phyloP scores from a whole-genome alignment of 2,797 vertebrate genomes.

The Typhlichthys subterraneus region DNA sequence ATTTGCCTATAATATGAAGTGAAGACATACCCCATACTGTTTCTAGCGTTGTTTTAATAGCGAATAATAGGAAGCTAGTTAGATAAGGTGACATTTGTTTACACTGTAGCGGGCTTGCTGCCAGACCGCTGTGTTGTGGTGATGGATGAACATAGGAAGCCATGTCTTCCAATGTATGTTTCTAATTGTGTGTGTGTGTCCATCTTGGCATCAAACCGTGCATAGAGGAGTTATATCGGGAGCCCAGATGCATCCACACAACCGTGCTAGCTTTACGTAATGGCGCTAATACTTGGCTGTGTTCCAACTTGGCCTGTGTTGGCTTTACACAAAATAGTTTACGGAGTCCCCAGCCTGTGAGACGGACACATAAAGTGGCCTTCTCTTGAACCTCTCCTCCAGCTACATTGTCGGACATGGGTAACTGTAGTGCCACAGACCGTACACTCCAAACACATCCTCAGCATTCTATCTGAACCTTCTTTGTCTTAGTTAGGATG shows the following conservation, averaged over 20 bases:
- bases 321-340: conserved; percentile 56
- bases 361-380: conserved; percentile 52
- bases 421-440: conserved; percentile 26
- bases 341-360: conserved; percentile 37
- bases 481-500: conserved; percentile 51
- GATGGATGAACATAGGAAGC: conserved; percentile 49
- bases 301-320: conserved; percentile 47
- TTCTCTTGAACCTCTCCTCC: conserved; percentile 39
- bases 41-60: conserved; percentile 39
- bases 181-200: conserved; percentile 37
- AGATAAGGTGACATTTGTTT: conserved; percentile 42
- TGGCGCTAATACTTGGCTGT: conserved; percentile 40
- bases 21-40: conserved; percentile 40
- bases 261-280: conserved; percentile 34
- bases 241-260: conserved; percentile 34
- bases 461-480: conserved; percentile 25
- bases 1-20: conserved; percentile 58
- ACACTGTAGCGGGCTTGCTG: conserved; percentile 54
- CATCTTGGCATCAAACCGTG: conserved; percentile 36
- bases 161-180: conserved; percentile 36
- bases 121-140: conserved; percentile 22
- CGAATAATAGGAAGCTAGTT: conserved; percentile 14
- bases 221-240: conserved; percentile 30
- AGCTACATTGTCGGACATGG: conserved; percentile 33
- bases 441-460: conserved; percentile 29